Base-by-base conservation (phyloP, 2,797 vertebrate species). In the Takifugu rubripes region DNA sequence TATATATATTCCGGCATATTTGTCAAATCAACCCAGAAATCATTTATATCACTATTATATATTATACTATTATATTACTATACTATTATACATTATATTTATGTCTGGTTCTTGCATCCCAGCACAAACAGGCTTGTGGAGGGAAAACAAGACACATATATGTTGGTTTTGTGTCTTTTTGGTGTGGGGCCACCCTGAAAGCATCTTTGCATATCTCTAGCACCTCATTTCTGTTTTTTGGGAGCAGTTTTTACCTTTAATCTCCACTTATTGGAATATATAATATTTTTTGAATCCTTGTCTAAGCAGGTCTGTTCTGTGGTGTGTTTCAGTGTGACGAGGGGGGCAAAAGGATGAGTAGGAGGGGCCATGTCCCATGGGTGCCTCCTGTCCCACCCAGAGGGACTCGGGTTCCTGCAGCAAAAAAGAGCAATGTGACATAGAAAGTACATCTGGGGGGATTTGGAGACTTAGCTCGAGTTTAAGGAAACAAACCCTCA, bases 351-450 rank as follows among this genome's bases (percentile, higher is more conserved):
- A 69, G 25, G 87, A 80, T 14, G 54, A 70, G 57, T 83, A 81
- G 9, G 86, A 87, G 64, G 81, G 84, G 68, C 78, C 82, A 43
- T 83, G 66, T 70, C 76, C 73, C 83, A 84, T 9, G 9, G 10
- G 31, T 0, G 27, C 40, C 25, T 56, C 57, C 40, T 16, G 27
- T 54, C 54, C 61, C 54, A 12, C 61, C 52, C 54, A 61, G 29
- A 64, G 49, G 52, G 14, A 24, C 55, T 63, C 59, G 63, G 50
- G 52, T 66, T 59, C 51, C 10, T 56, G 33, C 11, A 49, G 17
- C 50, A 27, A 33, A 21, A 29, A 29, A 50, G 11, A 36, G 21
- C 5, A 52, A 25, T 5, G 49, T 29, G 25, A 54, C 16, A 49
- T 6, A 0, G 10, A 8, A 52, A 27, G 0, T 53, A n/a, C 54